phyloP scores from a whole-genome alignment of 2,797 vertebrate species.

The Carapus acus region DNA sequence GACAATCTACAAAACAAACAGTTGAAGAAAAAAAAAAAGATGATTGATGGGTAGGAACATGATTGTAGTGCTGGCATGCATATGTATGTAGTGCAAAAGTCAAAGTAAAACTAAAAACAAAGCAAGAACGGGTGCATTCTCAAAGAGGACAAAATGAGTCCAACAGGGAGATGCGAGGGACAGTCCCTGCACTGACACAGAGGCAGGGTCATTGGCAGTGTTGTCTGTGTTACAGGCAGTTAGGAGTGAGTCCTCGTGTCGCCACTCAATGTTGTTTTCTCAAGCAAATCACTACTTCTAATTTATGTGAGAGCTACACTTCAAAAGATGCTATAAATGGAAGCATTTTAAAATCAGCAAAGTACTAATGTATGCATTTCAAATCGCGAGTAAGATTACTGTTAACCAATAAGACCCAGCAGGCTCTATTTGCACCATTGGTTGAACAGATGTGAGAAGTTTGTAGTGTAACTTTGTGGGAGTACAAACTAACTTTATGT shows the following conservation, averaged over 20 bases:
- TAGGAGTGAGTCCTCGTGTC: slow-evolving; percentile 13
- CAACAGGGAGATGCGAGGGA: slow-evolving; percentile 40
- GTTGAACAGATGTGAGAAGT: too few species aligned
- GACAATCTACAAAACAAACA: slow-evolving; percentile 26
- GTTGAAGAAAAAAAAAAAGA: slow-evolving; percentile 31
- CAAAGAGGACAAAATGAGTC: slow-evolving; percentile 38
- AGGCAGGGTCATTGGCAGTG: slow-evolving; percentile 43
- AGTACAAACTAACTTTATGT: not conserved
- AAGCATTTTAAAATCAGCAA: slow-evolving; percentile 42
- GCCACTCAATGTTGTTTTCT: slow-evolving; percentile 12
- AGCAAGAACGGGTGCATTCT: slow-evolving; percentile 44
- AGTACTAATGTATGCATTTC: not conserved
- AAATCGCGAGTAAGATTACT: slow-evolving; percentile 9
- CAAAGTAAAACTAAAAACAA: slow-evolving; percentile 7
- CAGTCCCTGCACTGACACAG: slow-evolving; percentile 32
- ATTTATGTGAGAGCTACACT: slow-evolving; percentile 39
- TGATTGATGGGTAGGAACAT: slow-evolving; percentile 36
- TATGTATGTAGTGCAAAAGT: slow-evolving; percentile 47
- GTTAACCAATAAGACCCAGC: slow-evolving; percentile 13
- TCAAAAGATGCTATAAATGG: slow-evolving; percentile 27
- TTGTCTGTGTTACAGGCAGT: slow-evolving; percentile 31
- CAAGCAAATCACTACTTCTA: slow-evolving; percentile 15
- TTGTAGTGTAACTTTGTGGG: not conserved
- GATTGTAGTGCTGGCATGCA: slow-evolving; percentile 59
- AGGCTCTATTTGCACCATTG: too few species aligned